Base-by-base conservation (phyloP, 2,113 vertebrate species). In the Cyprinodon tularosa region DNA sequence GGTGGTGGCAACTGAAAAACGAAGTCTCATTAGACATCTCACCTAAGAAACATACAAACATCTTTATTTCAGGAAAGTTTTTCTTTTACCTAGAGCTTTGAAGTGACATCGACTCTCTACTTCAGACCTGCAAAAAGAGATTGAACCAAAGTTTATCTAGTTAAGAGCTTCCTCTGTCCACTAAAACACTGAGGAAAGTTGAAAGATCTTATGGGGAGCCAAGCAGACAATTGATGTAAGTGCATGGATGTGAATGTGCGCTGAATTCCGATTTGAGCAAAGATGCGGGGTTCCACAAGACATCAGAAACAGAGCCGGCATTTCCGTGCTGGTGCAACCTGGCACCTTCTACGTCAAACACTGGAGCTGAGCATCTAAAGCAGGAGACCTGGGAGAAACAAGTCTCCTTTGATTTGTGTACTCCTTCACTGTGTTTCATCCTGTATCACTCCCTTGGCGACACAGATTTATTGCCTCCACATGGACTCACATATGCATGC, bases 341-440 rank as follows among this genome's bases (percentile, higher is more conserved):
- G 74, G 64, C n/a, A 29, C 42, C 64, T 66, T 44, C 71, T 64
- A 76, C 64, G 81, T 78, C 75, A 85, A 84, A 81, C 72, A 71
- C 50, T 74, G 73, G 61, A 68, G 76, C 74, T 68, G 68, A 87
- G 68, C 71, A 37, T 48, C 66, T 40, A 68, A 65, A 82, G 72
- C 69, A 78, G 68, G 67, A n/a, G 11, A 62, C 12, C 17, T 79
- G 66, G 65, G 69, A 69, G 68, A 77, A 83, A 60, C 71, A 48
- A 13, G 77, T 82, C 79, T 60, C 62, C 71, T 84, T 81, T 77
- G 78, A 85, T 84, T 84, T 85, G 76, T 74, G 59, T 70, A 72
- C 69, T 77, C 44, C 66, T 61, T 75, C 63, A 61, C 61, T 67
- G 74, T 62, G 72, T 75, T 68, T 80, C 70, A 65, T 80, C 77